Evolutionary conservation across 2,797 vertebrate genomes (phyloP), one percentile per base, ranked within the genome.

Genomic region (Gobionotothen gibberifrons): DNA sequence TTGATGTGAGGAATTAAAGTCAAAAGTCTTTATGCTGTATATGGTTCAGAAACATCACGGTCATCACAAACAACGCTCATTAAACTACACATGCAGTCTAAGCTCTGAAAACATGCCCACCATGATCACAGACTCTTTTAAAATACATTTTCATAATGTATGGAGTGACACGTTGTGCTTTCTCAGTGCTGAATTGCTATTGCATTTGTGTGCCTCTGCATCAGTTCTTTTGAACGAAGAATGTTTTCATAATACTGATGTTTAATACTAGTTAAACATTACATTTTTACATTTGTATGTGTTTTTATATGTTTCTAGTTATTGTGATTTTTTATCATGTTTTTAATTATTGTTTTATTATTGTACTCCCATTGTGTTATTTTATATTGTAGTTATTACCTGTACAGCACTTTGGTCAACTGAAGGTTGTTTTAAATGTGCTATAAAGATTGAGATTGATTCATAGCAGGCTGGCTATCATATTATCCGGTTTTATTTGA

Each of bases 1-100:
- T 8, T 73, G 61, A 85, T 77, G 69, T 62, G 32, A 67, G 21
- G 64, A 51, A 57, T 74, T 73, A 76, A 68, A 78, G 62, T n/a
- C 21, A 54, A 55, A 81, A 66, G 32, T 68, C 19, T 40, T 56
- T 26, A 53, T 43, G 46, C 26, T 63, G n/a, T 69, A 48, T 69
- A 36, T 11, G 40, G 51, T 56, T 72, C 14, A 47, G 40, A 58
- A 60, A 66, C n/a, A 21, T 58, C 43, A 15, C 5, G 40, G 15
- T 56, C 51, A 44, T 43, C 62, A 17, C 43, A 66, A 44, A 60
- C 67, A 60, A 29, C 58, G 36, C 36, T 65, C 55, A 69, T 77
- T 69, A 61, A 76, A 58, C 56, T 59, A 11, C 42, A 44, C 55
- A 53, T 42, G 26, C n/a, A 55, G 48, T 22, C 48, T 29, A 48